Evolutionary conservation across 2,113 vertebrate species (phyloP).

Genomic region (Cynocephalus volans): DNA sequence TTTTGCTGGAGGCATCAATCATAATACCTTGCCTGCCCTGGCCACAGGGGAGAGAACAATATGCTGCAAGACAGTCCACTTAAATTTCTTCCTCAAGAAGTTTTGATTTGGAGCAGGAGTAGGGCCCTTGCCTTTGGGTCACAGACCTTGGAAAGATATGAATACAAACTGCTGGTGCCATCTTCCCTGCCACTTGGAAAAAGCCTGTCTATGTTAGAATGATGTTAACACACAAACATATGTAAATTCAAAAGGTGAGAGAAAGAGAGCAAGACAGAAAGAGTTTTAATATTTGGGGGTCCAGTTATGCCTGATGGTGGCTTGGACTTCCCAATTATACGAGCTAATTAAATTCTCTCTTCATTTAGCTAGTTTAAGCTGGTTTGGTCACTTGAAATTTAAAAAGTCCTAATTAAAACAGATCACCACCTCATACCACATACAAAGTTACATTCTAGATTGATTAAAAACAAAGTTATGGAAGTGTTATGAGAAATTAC

Average conservation of each 20-base stretch:
- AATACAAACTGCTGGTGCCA: conserved; percentile 68
- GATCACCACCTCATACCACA: conserved; percentile 12
- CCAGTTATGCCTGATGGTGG: neutral
- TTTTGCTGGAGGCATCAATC: conserved; percentile 70
- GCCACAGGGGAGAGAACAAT: conserved; percentile 70
- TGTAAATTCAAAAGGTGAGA: conserved; percentile 36
- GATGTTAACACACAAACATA: conserved; percentile 67
- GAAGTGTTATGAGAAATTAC: conserved; percentile 40
- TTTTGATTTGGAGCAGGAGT: conserved; percentile 75
- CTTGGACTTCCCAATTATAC: neutral
- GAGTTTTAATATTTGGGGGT: neutral
- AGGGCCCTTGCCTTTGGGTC: conserved; percentile 70
- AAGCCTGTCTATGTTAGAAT: conserved; percentile 71
- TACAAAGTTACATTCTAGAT: conserved; percentile 43
- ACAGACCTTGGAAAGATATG: conserved; percentile 75
- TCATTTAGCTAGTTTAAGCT: conserved; percentile 45
- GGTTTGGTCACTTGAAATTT: conserved; percentile 20
- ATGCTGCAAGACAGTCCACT: conserved; percentile 74
- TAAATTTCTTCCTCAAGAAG: conserved; percentile 78
- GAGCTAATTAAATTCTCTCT: conserved; percentile 37
- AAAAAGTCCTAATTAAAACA: conserved; percentile 61
- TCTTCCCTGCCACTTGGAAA: conserved; percentile 75
- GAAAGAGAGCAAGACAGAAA: neutral
- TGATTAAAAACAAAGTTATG: conserved; percentile 56
- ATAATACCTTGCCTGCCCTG: conserved; percentile 81